Base-by-base conservation (phyloP, 2,113 vertebrate genomes). In the Lamprologus callipterus region DNA sequence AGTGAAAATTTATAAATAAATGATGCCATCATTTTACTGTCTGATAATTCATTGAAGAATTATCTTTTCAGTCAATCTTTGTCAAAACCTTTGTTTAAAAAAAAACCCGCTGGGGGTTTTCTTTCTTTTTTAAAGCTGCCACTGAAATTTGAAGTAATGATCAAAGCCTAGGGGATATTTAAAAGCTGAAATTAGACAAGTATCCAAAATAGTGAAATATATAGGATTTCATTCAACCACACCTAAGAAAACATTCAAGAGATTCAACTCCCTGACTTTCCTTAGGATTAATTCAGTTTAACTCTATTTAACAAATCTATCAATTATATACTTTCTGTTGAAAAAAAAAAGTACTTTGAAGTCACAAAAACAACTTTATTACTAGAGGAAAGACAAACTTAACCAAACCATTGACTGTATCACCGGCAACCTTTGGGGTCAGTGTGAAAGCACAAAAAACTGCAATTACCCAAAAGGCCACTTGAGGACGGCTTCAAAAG, bases 71-170 rank as follows among this genome's bases (percentile, higher is more conserved):
- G 35, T 70, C n/a, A 40, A 23, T 23, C 35, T 70, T 42, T 42
- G n/a, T 70, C 42, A 70, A 70, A 70, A 70, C 35, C 5, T 40
- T 42, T 42, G 35, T 70, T 13, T 40, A 40, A 21, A 40, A 33
- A 2, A 2, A 11, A 12, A 0, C 6, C n/a, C n/a, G 0, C 19
- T 23, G 19, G 5, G 9, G 12, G 2, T 14, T 68, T 70, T 42
- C n/a, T 23, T 40, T 42, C n/a, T 23, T 23, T 68, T 40, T 40
- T 1, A 73, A 73, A 4, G 65, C 37, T 73, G 14, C n/a, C 37
- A 45, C 37, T 23, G n/a, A 45, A 45, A 45, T 45, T 16, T 73
- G 13, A 26, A 0, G 21, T 26, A 26, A 73, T 45, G 68, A 73
- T 45, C 60, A 37, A 65, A 65, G n/a, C 68, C 68, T 17, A 42